Conservation (phyloP, 2,113 vertebrate species). For the Lophura nycthemera region DNA sequence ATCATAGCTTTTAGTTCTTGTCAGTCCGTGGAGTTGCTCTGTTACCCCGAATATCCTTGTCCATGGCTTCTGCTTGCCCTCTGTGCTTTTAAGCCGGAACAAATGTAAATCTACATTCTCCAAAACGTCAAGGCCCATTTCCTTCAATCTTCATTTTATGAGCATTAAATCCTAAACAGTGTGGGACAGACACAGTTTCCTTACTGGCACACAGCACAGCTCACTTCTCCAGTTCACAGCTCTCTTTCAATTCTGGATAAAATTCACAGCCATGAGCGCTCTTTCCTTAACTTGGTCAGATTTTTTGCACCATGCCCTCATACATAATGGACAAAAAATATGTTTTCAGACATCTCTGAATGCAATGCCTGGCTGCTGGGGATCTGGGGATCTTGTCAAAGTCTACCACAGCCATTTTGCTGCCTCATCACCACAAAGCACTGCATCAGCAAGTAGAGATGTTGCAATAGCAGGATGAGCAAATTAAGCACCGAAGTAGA, state of each 20-base stretch:
- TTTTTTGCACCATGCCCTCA: background rate
- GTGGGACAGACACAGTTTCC: accelerated
- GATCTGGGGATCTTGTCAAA: background rate
- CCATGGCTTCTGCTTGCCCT: background rate
- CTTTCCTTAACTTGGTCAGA: background rate
- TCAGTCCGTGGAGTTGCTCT: background rate
- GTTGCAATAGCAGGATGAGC: background rate
- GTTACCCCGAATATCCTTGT: background rate
- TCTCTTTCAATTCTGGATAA: background rate
- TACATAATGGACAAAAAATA: background rate
- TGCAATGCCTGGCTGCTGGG: background rate
- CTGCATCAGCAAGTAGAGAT: background rate
- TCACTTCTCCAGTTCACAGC: background rate
- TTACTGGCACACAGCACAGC: background rate
- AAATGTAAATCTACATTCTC: background rate
- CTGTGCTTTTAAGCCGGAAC: background rate
- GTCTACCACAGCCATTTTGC: background rate
- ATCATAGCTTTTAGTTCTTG: background rate
- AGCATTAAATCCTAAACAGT: constrained; percentile 30
- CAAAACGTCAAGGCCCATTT: constrained; percentile 34
- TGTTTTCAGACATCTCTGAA: background rate
- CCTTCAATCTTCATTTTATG: constrained; percentile 7
- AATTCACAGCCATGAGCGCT: background rate
- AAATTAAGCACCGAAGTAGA: accelerated
- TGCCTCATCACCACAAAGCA: accelerated